phyloP scores from a whole-genome alignment of 1,140 invertebrate genomes.

The Antheraea pernyi region DNA sequence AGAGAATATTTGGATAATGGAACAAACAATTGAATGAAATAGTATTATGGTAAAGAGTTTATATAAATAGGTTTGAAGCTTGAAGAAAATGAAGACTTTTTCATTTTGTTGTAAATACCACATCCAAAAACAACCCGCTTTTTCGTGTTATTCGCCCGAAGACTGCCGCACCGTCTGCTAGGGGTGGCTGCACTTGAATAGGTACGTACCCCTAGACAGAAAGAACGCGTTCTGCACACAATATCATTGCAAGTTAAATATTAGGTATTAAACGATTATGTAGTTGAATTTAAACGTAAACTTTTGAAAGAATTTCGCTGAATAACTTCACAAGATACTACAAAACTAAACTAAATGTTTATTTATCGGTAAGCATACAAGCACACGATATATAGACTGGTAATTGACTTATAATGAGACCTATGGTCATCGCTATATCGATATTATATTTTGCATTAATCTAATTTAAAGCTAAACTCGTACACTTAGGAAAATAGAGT shows the following conservation, averaged over 20 bases:
- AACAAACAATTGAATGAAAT: too few species aligned
- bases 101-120: background rate
- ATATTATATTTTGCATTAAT: background rate
- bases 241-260: constrained; percentile 19
- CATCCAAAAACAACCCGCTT: constrained; percentile 9
- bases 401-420: too few species aligned
- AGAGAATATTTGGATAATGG: too few species aligned
- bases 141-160: constrained; percentile 12
- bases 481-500: too few species aligned
- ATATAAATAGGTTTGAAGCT: too few species aligned
- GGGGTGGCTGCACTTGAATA: constrained; percentile 27
- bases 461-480: too few species aligned
- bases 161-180: constrained; percentile 28
- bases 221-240: constrained; percentile 35
- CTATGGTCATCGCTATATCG: background rate
- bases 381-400: too few species aligned
- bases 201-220: constrained; percentile 27
- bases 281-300: background rate
- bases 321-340: background rate
- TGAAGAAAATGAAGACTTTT: background rate
- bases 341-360: background rate
- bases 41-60: too few species aligned
- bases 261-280: background rate
- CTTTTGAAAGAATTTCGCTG: background rate
- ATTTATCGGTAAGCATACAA: too few species aligned